These are phyloP conservation scores for Drosophila mulleri DNA, from an alignment of 2,888 invertebrate species.

Conservation along the genomic window DNA sequence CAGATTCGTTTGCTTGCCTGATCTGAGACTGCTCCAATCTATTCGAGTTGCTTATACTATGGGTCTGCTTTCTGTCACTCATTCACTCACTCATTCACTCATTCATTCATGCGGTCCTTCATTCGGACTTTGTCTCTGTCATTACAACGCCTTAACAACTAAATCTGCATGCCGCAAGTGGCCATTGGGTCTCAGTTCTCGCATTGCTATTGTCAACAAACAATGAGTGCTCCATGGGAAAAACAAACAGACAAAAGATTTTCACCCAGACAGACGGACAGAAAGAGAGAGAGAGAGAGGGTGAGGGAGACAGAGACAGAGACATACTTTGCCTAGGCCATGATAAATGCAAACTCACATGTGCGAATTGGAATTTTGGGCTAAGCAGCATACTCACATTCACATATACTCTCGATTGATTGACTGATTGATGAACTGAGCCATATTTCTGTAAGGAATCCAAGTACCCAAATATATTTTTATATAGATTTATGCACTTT, in stretches of 20 bases:
- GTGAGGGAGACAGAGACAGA: not conserved
- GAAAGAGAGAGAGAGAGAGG: not conserved
- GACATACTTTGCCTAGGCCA: not conserved
- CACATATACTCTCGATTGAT: not conserved
- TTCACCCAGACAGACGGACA: not conserved
- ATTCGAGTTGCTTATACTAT: not conserved
- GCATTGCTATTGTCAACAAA: slow-evolving; percentile 4
- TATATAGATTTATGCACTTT: no score
- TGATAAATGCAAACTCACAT: not conserved
- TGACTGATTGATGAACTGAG: not conserved
- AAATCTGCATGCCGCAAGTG: slow-evolving; percentile 58
- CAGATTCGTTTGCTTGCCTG: not conserved
- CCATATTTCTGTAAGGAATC: no score
- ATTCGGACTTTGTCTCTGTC: slow-evolving; percentile 48
- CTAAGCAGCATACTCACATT: not conserved
- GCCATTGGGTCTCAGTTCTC: slow-evolving; percentile 5
- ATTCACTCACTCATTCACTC: slow-evolving; percentile 28
- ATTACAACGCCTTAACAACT: slow-evolving; percentile 61
- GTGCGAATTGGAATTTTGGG: not conserved
- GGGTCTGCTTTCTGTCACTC: slow-evolving; percentile 30
- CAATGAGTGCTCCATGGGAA: slow-evolving; percentile 6
- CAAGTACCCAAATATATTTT: no score
- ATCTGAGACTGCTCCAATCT: not conserved
- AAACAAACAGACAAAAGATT: slow-evolving; percentile 17
- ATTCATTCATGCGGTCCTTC: slow-evolving; percentile 37